Evolutionary conservation across 2,113 vertebrate species (phyloP).

Genomic region (Pachycephala philippinensis): DNA sequence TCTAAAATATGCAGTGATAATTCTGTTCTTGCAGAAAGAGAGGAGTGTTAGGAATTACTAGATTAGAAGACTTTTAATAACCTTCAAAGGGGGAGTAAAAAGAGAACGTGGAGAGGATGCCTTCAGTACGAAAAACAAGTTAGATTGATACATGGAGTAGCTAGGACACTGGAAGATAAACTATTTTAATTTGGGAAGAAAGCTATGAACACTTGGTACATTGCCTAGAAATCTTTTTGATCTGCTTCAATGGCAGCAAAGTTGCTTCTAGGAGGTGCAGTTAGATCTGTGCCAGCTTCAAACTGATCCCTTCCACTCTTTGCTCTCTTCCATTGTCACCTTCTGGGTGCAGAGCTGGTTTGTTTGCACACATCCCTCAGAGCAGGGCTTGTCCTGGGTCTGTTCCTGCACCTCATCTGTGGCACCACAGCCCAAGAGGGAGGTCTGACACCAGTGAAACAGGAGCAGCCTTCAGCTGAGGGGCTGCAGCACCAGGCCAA

Average conservation of each 20-base stretch:
- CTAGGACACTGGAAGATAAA: background rate
- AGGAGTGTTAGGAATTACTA: background rate
- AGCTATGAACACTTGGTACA: background rate
- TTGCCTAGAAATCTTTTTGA: background rate
- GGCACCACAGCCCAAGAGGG: background rate
- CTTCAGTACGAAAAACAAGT: background rate
- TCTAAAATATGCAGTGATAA: slow-evolving; percentile 11
- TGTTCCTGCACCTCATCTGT: background rate
- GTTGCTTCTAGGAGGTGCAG: background rate
- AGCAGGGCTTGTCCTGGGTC: background rate
- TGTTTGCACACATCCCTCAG: background rate
- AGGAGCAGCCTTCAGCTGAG: background rate
- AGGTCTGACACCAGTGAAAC: background rate
- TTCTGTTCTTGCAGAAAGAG: background rate
- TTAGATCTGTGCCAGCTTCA: background rate
- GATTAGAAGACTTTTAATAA: background rate
- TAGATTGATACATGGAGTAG: background rate
- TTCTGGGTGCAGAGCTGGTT: background rate
- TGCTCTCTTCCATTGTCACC: background rate
- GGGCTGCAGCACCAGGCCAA: background rate
- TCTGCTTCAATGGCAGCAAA: background rate
- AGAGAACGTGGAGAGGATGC: background rate
- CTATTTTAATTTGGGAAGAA: background rate
- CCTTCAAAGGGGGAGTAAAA: background rate
- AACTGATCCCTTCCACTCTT: background rate